Evolutionary conservation across 1,140 invertebrate species (phyloP).

Genomic region (Pachyrhynchus sulphureomaculatus): DNA sequence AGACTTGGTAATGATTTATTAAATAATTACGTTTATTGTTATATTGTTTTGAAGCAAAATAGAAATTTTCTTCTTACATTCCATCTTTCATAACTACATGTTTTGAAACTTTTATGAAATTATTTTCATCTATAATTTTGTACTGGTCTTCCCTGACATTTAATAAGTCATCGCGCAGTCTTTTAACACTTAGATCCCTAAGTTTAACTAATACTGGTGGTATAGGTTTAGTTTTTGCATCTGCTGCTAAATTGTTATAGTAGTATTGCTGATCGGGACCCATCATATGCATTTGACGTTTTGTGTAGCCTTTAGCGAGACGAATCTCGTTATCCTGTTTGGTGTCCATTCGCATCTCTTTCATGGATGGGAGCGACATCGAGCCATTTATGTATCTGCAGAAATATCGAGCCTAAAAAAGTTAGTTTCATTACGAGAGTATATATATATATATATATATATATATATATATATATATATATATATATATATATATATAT

Average conservation of each 20-base stretch:
- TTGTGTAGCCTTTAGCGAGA: conserved; percentile 52
- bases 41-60: no score
- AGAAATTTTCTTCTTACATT: no score
- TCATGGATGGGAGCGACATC: conserved; percentile 55
- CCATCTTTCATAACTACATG: no score
- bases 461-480: no score
- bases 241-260: conserved; percentile 60
- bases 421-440: no score
- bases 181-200: conserved; percentile 43
- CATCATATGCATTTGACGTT: conserved; percentile 64
- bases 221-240: conserved; percentile 55
- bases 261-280: conserved; percentile 58
- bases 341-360: conserved; percentile 63
- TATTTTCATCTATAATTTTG: conserved; percentile 46
- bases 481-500: no score
- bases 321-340: conserved; percentile 54
- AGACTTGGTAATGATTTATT: no score
- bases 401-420: conserved; percentile 58
- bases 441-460: no score
- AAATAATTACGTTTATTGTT: no score
- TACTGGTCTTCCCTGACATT: conserved; percentile 47
- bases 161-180: conserved; percentile 43
- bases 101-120: conserved; percentile 43
- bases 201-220: conserved; percentile 56
- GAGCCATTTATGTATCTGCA: conserved; percentile 56